Evolutionary conservation across 2,888 invertebrate genomes (phyloP), one percentile per base, ranked within the genome.

Genomic region (Amaurobius ferox): DNA sequence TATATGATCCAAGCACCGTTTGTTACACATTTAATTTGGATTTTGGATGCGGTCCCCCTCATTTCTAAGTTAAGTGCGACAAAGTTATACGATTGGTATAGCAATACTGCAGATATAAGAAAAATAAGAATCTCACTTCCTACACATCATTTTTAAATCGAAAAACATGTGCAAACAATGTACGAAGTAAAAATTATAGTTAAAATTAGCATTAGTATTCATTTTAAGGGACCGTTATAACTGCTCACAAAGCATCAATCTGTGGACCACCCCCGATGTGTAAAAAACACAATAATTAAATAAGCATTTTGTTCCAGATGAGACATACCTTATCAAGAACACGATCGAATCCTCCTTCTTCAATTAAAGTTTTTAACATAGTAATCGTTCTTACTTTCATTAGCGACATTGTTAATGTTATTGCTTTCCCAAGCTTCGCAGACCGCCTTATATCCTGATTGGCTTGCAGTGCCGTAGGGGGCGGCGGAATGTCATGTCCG

Each of bases 321-420:
- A 29, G 13, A 66, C 80, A 13, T 74, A 86, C 86, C 68, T 86
- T 86, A 62, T 86, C 79, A 26, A 86, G 73, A 28, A 86, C 86
- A 19, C 86, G 55, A 64, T 86, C 86, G 28, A 86, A 86, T 73
- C 86, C 79, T 26, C 86, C 86, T 66, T 79, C 86, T 29, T 79
- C 86, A 55, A 86, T 79, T 74, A 86, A 74, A 16, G 28, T 64
- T 74, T 79, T 86, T 13, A 86, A 39, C 85, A 85, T 85, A 67
- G 85, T 85, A 61, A 85, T 85, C 30, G 67, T 85, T 32, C 85
- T 78, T 5, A 85, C 85, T 85, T 85, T 85, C 85, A 85, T 85
- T 9, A 85, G 44, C 44, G 85, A 85, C 85, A 85, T 85, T 55
- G 85, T 78, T 28, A 78, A 29, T 28, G 85, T 30, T 19, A 85